These are phyloP conservation scores for Seriola dumerili DNA, from an alignment of 2,113 vertebrate genomes.

Conservation along the genomic window DNA sequence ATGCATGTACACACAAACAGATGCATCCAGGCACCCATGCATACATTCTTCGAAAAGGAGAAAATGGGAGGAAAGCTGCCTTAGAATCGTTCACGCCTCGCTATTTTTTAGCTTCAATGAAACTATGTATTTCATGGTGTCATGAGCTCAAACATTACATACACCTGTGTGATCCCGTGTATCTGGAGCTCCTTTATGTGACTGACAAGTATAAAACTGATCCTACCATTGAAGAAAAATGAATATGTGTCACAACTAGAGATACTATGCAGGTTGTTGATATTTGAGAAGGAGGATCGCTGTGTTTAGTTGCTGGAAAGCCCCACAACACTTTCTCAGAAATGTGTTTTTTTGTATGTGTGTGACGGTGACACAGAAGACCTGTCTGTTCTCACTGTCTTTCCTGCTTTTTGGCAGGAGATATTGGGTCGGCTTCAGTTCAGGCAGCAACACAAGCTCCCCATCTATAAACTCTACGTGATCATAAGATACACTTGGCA, in stretches of 20 bases:
- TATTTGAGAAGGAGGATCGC: not conserved
- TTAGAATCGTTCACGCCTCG: not conserved
- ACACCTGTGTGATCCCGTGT: not conserved
- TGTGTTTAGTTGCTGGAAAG: not conserved
- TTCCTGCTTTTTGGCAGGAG: slow-evolving; percentile 45
- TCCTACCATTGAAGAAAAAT: not conserved
- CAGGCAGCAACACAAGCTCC: slow-evolving; percentile 53
- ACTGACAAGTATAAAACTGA: not conserved
- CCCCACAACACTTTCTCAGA: not conserved
- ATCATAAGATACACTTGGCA: slow-evolving; percentile 72
- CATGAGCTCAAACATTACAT: slow-evolving; percentile 1
- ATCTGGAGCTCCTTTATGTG: not conserved
- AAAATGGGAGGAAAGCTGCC: not conserved
- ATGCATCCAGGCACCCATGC: not conserved
- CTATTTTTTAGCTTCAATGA: slow-evolving; percentile 26
- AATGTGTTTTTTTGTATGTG: not conserved
- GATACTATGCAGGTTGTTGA: slow-evolving; percentile 11
- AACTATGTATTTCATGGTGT: slow-evolving; percentile 8
- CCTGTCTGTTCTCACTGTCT: slow-evolving; percentile 46
- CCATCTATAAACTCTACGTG: slow-evolving; percentile 66
- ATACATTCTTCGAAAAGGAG: slow-evolving; percentile 3
- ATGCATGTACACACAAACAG: not conserved
- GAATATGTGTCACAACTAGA: slow-evolving; percentile 7
- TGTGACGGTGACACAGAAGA: slow-evolving; percentile 23
- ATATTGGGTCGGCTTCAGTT: slow-evolving; percentile 31